Evolutionary conservation across 2,797 vertebrate species (phyloP).

Genomic region (Scolopax rusticola): DNA sequence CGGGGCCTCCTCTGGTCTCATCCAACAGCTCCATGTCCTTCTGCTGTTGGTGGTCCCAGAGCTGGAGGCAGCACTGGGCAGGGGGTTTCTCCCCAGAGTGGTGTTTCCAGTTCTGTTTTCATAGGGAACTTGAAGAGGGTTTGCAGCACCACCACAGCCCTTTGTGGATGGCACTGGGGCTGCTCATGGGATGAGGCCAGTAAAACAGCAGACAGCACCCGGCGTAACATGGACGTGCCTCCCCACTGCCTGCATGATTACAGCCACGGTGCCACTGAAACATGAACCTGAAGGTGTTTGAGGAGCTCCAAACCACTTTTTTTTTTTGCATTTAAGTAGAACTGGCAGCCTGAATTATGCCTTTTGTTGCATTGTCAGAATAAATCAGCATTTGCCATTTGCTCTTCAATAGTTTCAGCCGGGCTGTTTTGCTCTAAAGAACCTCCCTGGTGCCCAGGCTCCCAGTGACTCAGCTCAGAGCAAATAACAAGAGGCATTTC

Average conservation of each 20-base stretch:
- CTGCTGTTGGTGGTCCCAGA: background rate
- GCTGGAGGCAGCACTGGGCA: background rate
- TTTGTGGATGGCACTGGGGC: background rate
- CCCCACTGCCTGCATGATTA: fast-evolving
- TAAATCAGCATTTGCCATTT: constrained; percentile 10
- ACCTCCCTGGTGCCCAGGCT: background rate
- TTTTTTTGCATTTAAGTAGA: background rate
- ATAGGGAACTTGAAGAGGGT: background rate
- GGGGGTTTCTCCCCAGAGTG: background rate
- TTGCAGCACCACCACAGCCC: background rate
- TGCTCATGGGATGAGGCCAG: background rate
- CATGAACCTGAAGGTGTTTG: fast-evolving
- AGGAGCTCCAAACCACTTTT: background rate
- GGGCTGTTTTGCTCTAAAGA: background rate
- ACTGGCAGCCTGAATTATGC: background rate
- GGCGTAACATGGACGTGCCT: fast-evolving
- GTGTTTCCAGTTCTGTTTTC: background rate
- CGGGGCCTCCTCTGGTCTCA: background rate
- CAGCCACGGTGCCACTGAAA: fast-evolving
- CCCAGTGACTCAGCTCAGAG: background rate
- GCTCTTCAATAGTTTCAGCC: background rate
- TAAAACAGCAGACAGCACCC: background rate
- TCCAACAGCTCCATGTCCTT: background rate
- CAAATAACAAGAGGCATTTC: background rate
- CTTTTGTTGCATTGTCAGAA: constrained; percentile 32